phyloP scores from a whole-genome alignment of 2,888 invertebrate genomes.

The Eupelmus urozonus region DNA sequence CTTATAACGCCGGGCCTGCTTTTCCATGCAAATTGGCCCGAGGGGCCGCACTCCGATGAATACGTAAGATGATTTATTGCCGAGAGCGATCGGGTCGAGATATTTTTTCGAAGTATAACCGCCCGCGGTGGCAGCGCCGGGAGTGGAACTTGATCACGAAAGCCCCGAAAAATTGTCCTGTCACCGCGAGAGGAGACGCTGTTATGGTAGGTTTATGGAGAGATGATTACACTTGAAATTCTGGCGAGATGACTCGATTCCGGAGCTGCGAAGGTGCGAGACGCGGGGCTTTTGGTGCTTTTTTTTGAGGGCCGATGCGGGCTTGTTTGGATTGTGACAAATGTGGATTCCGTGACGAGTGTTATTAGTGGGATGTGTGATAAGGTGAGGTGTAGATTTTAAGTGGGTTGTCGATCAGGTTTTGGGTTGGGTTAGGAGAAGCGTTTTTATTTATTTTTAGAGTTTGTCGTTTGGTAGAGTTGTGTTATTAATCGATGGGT shows the following conservation, averaged over 20 bases:
- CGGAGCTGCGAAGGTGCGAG: background rate
- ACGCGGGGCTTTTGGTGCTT: too few species aligned
- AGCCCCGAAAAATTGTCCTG: constrained; percentile 57
- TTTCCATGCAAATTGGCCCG: constrained; percentile 60
- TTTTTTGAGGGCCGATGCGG: too few species aligned
- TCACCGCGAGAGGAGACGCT: constrained; percentile 28
- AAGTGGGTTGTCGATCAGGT: too few species aligned
- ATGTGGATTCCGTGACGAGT: too few species aligned
- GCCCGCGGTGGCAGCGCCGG: background rate
- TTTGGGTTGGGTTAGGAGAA: too few species aligned
- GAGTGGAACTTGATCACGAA: constrained; percentile 39
- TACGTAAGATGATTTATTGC: constrained; percentile 60
- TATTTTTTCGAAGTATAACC: background rate
- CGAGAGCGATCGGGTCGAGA: constrained; percentile 47
- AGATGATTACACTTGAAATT: background rate
- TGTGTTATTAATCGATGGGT: too few species aligned
- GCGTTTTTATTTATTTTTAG: too few species aligned
- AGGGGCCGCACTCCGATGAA: constrained; percentile 32
- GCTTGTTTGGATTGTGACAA: too few species aligned
- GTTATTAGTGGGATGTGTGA: too few species aligned
- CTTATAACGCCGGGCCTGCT: constrained; percentile 38
- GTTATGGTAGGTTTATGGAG: background rate
- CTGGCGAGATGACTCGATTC: constrained; percentile 30
- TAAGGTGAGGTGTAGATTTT: too few species aligned
- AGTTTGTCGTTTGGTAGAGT: too few species aligned